Percentiles rank a stretch among this genome's conserved stretches.
Evolutionary conservation across 2,797 vertebrate species (phyloP).

Genomic region (Hozukius guyotensis): DNA sequence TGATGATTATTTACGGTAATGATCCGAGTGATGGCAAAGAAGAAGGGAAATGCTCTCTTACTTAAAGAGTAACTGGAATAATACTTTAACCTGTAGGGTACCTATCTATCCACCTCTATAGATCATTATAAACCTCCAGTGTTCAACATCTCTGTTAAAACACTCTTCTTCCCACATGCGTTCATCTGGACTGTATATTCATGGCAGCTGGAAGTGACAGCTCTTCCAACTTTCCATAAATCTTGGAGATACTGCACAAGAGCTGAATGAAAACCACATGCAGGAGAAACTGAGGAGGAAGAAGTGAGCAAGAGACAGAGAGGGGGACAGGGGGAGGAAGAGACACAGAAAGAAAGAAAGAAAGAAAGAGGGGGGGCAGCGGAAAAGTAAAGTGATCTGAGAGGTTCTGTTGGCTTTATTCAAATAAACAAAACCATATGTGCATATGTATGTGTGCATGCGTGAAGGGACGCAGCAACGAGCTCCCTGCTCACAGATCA

Average conservation of each 20-base stretch:
- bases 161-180: conserved; percentile 56
- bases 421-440: conserved; percentile 73
- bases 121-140: conserved; percentile 33
- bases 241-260: conserved; percentile 76
- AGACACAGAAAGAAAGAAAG: background rate
- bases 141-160: conserved; percentile 70
- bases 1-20: background rate
- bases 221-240: conserved; percentile 85
- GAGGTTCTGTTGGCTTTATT: conserved; percentile 52
- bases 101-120: background rate
- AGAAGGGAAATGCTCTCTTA: background rate
- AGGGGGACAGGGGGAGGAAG: background rate
- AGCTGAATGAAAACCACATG: conserved; percentile 83
- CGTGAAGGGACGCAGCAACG: background rate
- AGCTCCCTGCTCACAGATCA: conserved; percentile 25
- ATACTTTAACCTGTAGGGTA: background rate
- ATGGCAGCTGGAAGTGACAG: conserved; percentile 77
- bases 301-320: conserved; percentile 29
- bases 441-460: background rate
- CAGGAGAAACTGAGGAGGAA: conserved; percentile 54
- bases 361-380: background rate
- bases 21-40: background rate
- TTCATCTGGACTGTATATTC: conserved; percentile 72
- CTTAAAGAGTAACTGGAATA: background rate
- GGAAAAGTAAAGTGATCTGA: conserved; percentile 73